These are phyloP conservation scores for Zoanthus sansibaricus DNA, from an alignment of 92 coral and sea anemone species.

Conservation along the genomic window DNA sequence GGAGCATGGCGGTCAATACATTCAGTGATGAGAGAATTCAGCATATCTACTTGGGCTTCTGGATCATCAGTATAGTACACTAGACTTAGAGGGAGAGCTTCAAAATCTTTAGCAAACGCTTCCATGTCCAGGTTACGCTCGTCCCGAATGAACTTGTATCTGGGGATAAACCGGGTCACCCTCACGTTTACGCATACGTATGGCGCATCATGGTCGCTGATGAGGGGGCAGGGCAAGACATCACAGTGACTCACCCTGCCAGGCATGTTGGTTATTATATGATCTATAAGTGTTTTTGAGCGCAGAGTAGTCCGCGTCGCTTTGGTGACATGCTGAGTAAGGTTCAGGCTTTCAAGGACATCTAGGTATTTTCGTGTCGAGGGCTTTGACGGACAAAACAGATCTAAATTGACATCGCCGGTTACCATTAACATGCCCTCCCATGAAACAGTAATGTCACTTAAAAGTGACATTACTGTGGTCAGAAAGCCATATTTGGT, in stretches of 20 bases:
- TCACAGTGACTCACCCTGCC: neutral
- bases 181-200: slow-evolving; percentile 21
- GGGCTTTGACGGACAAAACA: slow-evolving; percentile 16
- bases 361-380: slow-evolving; percentile 36
- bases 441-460: slow-evolving; percentile 59
- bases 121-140: slow-evolving; percentile 13
- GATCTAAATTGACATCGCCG: slow-evolving; percentile 68
- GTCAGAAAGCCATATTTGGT: too few relatives aligned
- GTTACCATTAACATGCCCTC: slow-evolving; percentile 67
- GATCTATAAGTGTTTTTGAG: slow-evolving; percentile 47
- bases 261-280: slow-evolving; percentile 47
- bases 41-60: slow-evolving; percentile 38
- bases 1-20: slow-evolving; percentile 71
- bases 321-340: slow-evolving; percentile 42
- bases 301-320: slow-evolving; percentile 40
- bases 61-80: slow-evolving; percentile 51
- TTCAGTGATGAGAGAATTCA: slow-evolving; percentile 48
- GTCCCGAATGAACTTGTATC: slow-evolving; percentile 43
- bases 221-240: neutral
- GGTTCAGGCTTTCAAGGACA: slow-evolving; percentile 15
- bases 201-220: slow-evolving; percentile 39
- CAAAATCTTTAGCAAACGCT: slow-evolving; percentile 24
- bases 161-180: slow-evolving; percentile 35
- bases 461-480: slow-evolving; percentile 50
- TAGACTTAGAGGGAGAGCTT: slow-evolving; percentile 37